A percentile compares a stretch with the other conserved stretches of the same genome.
Evolutionary conservation across 2,113 vertebrate genomes (phyloP).

Genomic region (Hyperopisus bebe): DNA sequence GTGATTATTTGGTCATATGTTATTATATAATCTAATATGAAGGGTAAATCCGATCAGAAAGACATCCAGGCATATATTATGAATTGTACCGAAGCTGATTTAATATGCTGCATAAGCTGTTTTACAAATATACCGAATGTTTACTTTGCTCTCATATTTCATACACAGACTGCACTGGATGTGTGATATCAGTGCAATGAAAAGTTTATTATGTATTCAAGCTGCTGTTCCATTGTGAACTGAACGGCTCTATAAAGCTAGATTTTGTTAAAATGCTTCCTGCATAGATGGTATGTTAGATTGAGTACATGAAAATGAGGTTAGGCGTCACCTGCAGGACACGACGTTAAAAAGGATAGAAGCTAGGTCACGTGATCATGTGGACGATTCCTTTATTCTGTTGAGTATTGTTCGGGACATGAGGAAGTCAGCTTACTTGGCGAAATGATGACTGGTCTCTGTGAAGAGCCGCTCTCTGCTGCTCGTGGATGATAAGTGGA

Average conservation of each 20-base stretch:
- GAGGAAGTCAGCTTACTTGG: slow-evolving; percentile 13
- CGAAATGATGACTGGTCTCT: slow-evolving; percentile 12
- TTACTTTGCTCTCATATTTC: neutral
- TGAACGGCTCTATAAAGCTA: neutral
- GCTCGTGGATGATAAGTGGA: neutral
- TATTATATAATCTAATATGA: neutral
- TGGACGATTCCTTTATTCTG: slow-evolving; percentile 30
- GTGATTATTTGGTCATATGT: neutral
- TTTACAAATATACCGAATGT: neutral
- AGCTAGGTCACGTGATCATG: neutral
- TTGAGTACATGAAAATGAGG: neutral
- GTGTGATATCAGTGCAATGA: neutral
- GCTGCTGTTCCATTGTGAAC: neutral
- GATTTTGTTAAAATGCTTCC: neutral
- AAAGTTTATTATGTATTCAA: neutral
- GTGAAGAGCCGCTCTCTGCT: neutral
- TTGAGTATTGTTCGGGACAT: slow-evolving; percentile 27
- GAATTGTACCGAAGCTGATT: neutral
- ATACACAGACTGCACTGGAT: neutral
- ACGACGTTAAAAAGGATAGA: neutral
- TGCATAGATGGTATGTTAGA: neutral
- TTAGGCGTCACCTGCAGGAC: neutral
- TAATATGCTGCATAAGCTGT: neutral
- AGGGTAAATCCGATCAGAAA: neutral
- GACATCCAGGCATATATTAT: neutral